Evolutionary conservation across 2,113 vertebrate species (phyloP), one percentile per base, ranked within the genome.

Genomic region (Mungos mungo): DNA sequence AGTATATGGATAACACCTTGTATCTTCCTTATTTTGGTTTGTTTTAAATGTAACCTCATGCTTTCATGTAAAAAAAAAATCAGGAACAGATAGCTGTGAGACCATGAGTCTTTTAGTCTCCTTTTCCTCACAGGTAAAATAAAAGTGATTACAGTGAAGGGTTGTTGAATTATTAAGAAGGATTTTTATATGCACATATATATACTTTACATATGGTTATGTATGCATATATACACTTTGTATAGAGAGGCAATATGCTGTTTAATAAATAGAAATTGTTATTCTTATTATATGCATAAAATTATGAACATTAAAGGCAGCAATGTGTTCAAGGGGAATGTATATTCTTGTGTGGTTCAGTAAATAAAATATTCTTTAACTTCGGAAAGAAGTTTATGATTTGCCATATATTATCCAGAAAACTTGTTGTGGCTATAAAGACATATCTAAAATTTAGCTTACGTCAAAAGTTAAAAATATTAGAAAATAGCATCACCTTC

Each of bases 341-440:
- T 47, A 69, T 0, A 38, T 38, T 88, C 35, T 54, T 94, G 7
- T 82, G 25, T 45, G 12, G 10, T 68, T 92, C 54, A 69, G 11
- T 21, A 50, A 90, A 87, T 83, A 87, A 29, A 87, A 69, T 94
- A 68, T 69, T 92, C 79, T 45, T 47, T n/a, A 54, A 38, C 25
- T 83, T 92, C 90, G 29, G 35, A 90, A 92, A 88, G 11, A 96
- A 47, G 13, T 21, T 83, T 90, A 92, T 87, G 25, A 33, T 52
- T 94, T 95, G 10, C 14, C 27, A 50, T n/a, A 11, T 50, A n/a
- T 80, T 88, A 94, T 85, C 16, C 19, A 63, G n/a, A 93, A 86
- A 95, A 74, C 2, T 66, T 92, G n/a, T 14, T 68, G 29, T 60
- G 33, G 16, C n/a, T 96, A 7, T 71, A 84, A 93, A 88, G 47